Percentiles rank a stretch among this genome's conserved stretches.
Evolutionary conservation across 2,888 invertebrate genomes (phyloP).

Genomic region (Panorpa germanica): DNA sequence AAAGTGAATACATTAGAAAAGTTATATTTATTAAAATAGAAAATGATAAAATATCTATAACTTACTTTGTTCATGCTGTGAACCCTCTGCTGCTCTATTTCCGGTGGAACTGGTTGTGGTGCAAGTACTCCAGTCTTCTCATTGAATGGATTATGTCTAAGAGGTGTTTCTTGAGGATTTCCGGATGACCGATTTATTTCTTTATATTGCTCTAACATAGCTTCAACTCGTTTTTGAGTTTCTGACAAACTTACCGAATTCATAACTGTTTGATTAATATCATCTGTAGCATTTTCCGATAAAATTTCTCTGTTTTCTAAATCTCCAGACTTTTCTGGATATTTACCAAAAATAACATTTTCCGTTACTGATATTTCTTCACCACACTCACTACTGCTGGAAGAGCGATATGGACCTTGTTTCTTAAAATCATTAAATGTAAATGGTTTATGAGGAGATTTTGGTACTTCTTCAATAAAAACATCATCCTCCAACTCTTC

Average conservation of each 20-base stretch:
- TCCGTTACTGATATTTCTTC: slow-evolving; percentile 8
- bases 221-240: slow-evolving; percentile 24
- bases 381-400: too few relatives aligned
- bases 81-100: slow-evolving; percentile 66
- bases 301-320: slow-evolving; percentile 16
- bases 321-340: slow-evolving; percentile 7
- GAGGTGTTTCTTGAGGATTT: too few relatives aligned
- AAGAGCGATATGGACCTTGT: too few relatives aligned
- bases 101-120: slow-evolving; percentile 57
- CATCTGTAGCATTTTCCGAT: slow-evolving; percentile 23
- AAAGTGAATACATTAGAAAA: too few relatives aligned
- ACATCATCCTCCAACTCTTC: slow-evolving; percentile 18
- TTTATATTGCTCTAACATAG: slow-evolving; percentile 31
- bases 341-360: slow-evolving; percentile 4
- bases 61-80: slow-evolving; percentile 65
- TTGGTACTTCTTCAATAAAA: too few relatives aligned
- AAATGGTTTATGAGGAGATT: slow-evolving; percentile 26
- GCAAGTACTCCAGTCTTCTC: slow-evolving; percentile 23
- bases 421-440: slow-evolving; percentile 36
- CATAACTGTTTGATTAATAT: too few relatives aligned
- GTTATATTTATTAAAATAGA: too few relatives aligned
- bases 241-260: slow-evolving; percentile 14
- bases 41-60: too few relatives aligned
- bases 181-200: too few relatives aligned
- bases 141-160: slow-evolving; percentile 21